Conservation (phyloP, 2,888 invertebrate species). For the Litoditis marina region DNA sequence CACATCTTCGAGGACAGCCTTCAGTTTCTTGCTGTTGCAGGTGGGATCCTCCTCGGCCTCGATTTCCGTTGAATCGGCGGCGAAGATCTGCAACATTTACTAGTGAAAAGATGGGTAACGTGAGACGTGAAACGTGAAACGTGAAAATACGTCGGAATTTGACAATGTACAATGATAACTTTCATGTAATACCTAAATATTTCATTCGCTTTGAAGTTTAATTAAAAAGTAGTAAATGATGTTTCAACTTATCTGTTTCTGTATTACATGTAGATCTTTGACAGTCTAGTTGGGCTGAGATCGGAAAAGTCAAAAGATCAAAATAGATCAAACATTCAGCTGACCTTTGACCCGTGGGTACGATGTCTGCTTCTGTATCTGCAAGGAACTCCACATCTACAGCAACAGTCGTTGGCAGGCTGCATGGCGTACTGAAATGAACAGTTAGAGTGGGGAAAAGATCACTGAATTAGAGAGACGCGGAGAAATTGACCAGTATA, state of each 20-base stretch:
- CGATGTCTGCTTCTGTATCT: conserved; percentile 45
- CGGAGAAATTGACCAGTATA: too few species aligned
- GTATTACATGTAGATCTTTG: too few species aligned
- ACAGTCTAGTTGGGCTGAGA: too few species aligned
- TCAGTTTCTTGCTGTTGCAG: conserved; percentile 56
- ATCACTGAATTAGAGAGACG: too few species aligned
- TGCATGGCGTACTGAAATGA: conserved; percentile 31
- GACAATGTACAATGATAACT: too few species aligned
- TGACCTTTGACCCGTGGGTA: conserved; percentile 52
- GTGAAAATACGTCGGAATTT: too few species aligned
- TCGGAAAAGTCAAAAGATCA: too few species aligned
- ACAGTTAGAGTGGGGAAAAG: too few species aligned
- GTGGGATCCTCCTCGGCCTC: conserved; percentile 55
- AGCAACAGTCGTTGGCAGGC: conserved; percentile 56
- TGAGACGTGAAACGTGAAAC: neutral
- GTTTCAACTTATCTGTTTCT: too few species aligned
- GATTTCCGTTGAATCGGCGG: conserved; percentile 22
- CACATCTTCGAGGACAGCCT: conserved; percentile 53
- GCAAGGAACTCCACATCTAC: conserved; percentile 55
- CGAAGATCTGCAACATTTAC: conserved; percentile 31
- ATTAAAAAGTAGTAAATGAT: too few species aligned
- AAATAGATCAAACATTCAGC: neutral
- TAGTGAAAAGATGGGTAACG: neutral
- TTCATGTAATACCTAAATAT: too few species aligned
- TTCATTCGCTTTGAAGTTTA: too few species aligned